These are phyloP conservation scores for Cynopterus brachyotis DNA, from an alignment of 2,113 vertebrate species.

Conservation along the genomic window DNA sequence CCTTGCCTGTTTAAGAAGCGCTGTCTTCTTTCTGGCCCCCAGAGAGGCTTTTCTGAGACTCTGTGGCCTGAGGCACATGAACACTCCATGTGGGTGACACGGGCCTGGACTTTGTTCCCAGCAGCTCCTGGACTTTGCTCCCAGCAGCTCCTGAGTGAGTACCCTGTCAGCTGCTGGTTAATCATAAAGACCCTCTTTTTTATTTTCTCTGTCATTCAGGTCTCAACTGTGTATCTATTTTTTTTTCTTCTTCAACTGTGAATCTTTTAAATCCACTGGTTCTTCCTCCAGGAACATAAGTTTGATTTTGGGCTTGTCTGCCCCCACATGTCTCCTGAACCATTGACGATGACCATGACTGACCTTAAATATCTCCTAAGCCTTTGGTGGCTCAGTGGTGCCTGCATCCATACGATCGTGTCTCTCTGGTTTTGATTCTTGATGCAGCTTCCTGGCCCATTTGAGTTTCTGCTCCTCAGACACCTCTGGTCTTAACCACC, in stretches of 20 bases:
- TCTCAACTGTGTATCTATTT: not conserved
- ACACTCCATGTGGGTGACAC: not conserved
- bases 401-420: no score
- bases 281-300: not conserved
- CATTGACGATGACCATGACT: not conserved
- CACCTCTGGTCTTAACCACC: not conserved
- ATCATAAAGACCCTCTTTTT: not conserved
- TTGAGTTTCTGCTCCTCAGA: not conserved
- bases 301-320: not conserved
- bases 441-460: not conserved
- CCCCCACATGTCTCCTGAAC: not conserved
- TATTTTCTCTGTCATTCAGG: not conserved
- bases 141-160: not conserved
- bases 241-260: not conserved
- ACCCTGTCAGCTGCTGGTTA: not conserved
- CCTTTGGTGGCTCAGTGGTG: not conserved
- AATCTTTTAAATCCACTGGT: not conserved
- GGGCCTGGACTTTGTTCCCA: not conserved
- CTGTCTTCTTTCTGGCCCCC: not conserved
- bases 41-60: not conserved
- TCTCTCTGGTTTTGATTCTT: not conserved
- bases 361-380: not conserved
- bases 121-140: not conserved
- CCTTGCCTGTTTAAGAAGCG: not conserved
- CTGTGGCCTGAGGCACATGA: not conserved